Percentiles rank a stretch among this genome's conserved stretches.
These are phyloP conservation scores for Dromaius novaehollandiae DNA, from an alignment of 2,113 vertebrate genomes.

Conservation along the genomic window DNA sequence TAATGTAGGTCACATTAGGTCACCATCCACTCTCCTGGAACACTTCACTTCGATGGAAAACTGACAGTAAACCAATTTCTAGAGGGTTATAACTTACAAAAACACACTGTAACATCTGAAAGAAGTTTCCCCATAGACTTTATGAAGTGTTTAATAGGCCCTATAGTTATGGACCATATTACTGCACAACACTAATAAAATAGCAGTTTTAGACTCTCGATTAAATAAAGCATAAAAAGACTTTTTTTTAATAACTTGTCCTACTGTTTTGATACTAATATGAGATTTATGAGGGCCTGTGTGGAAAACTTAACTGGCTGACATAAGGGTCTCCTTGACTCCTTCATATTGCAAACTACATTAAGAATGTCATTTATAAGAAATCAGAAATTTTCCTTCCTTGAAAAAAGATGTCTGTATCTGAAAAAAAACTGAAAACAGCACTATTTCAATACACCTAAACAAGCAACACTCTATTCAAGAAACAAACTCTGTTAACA, in stretches of 20 bases:
- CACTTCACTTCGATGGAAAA: slow-evolving; percentile 24
- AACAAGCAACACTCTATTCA: not conserved
- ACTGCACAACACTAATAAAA: slow-evolving; percentile 44
- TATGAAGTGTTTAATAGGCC: slow-evolving; percentile 58
- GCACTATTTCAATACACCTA: not conserved
- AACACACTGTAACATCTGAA: not conserved
- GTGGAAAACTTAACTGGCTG: not conserved
- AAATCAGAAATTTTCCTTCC: not conserved
- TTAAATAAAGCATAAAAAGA: slow-evolving; percentile 12
- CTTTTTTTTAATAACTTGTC: not conserved
- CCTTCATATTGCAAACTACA: not conserved
- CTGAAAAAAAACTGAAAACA: not conserved
- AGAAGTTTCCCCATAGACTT: slow-evolving; percentile 32
- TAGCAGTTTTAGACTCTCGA: not conserved
- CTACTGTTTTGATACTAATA: not conserved
- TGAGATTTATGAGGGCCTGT: not conserved
- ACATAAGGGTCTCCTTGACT: not conserved
- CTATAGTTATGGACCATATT: slow-evolving; percentile 27
- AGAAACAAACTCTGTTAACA: not conserved
- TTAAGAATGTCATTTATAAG: not conserved
- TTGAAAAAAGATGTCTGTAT: not conserved
- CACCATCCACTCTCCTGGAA: not conserved
- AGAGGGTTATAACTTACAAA: slow-evolving; percentile 27
- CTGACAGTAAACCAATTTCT: slow-evolving; percentile 23
- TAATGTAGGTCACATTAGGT: not conserved